Conservation (phyloP, 2,888 invertebrate genomes). For the Physocephala rufipes region DNA sequence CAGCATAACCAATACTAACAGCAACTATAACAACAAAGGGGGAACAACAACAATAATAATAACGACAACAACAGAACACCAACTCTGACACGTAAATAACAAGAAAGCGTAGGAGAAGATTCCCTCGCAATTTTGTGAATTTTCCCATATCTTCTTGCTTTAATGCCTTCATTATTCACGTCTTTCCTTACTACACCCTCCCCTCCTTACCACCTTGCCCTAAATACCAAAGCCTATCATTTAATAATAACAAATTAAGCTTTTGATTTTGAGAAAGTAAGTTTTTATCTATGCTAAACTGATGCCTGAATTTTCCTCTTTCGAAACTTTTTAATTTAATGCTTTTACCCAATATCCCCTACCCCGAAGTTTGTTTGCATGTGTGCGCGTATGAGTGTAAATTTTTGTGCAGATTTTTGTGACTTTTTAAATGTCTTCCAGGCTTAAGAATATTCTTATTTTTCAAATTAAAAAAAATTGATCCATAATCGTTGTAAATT, state of each 20-base stretch:
- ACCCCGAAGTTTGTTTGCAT: neutral
- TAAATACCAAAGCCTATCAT: neutral
- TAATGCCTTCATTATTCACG: neutral
- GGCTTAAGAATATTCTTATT: slow-evolving; percentile 8
- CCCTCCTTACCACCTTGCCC: neutral
- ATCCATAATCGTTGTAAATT: too few species aligned
- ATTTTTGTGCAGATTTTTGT: too few species aligned
- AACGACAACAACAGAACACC: too few species aligned
- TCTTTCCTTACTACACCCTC: neutral
- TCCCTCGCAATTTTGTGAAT: neutral
- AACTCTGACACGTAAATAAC: too few species aligned
- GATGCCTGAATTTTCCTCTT: slow-evolving; percentile 9
- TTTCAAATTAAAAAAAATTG: neutral
- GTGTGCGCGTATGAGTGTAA: neutral
- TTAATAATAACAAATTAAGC: slow-evolving; percentile 28
- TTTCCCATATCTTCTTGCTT: neutral
- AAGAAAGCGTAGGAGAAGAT: neutral
- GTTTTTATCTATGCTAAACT: slow-evolving; percentile 33
- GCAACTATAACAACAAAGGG: too few species aligned
- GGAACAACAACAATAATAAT: too few species aligned
- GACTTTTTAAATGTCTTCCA: slow-evolving; percentile 5
- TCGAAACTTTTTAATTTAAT: slow-evolving; percentile 31
- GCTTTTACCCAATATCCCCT: slow-evolving; percentile 1
- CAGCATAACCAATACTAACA: too few species aligned
- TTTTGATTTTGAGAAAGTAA: slow-evolving; percentile 36